Percentiles rank a stretch among this genome's conserved stretches.
Conservation (phyloP, 2,888 invertebrate species). For the Aromia moschata region DNA sequence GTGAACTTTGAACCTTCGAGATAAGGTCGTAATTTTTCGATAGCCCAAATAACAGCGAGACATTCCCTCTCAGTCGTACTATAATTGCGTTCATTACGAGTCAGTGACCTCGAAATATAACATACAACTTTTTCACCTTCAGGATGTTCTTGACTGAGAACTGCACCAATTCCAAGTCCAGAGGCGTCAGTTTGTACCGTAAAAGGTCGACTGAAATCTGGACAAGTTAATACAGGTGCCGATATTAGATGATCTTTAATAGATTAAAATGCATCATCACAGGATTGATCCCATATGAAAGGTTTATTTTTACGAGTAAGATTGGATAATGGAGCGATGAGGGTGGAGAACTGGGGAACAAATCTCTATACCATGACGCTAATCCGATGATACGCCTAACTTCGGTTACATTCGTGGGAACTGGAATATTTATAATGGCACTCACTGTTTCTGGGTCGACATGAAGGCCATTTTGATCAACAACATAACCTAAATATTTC, state of each 20-base stretch:
- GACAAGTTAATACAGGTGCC: not conserved
- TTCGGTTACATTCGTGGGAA: constrained; percentile 21
- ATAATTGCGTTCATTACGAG: constrained; percentile 29
- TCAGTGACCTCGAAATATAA: not conserved
- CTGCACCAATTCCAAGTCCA: constrained; percentile 33
- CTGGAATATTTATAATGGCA: constrained; percentile 33
- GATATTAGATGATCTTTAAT: not conserved
- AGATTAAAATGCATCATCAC: not conserved
- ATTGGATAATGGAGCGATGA: not conserved
- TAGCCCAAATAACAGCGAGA: constrained; percentile 28
- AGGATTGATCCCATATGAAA: not conserved
- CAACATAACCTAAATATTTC: constrained; percentile 52
- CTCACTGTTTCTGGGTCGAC: constrained; percentile 41
- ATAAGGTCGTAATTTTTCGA: constrained; percentile 30
- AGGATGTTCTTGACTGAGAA: constrained; percentile 19
- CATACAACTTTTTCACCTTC: constrained; percentile 15
- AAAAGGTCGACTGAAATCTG: not conserved
- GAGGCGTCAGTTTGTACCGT: not conserved
- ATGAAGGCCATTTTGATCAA: constrained; percentile 45
- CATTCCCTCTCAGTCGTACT: constrained; percentile 32
- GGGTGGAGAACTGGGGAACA: not conserved
- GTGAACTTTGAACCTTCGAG: constrained; percentile 29
- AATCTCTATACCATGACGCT: constrained; percentile 1
- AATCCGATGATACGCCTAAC: constrained; percentile 20
- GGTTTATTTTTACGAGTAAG: not conserved